phyloP scores from a whole-genome alignment of 2,113 vertebrate genomes.

The Spizaetus ornatus region DNA sequence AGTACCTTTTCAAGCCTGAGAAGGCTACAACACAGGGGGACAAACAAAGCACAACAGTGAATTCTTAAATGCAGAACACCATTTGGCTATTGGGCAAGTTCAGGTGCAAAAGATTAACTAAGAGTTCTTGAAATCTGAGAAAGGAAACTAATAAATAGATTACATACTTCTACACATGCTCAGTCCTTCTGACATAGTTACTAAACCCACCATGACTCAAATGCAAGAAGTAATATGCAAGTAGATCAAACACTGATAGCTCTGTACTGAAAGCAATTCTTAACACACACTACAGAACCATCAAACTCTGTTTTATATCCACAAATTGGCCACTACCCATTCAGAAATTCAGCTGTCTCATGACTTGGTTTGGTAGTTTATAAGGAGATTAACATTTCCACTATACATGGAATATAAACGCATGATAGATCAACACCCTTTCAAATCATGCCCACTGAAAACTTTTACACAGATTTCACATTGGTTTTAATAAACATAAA shows the following conservation, averaged over 20 bases:
- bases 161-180: background rate
- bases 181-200: background rate
- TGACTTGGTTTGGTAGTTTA: background rate
- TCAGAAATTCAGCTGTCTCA: background rate
- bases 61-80: background rate
- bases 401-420: background rate
- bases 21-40: background rate
- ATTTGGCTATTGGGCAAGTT: background rate
- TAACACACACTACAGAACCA: background rate
- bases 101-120: background rate
- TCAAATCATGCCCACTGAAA: background rate
- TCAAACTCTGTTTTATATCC: background rate
- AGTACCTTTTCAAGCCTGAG: slow-evolving; percentile 8
- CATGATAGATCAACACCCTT: background rate
- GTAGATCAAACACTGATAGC: background rate
- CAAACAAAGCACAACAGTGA: background rate
- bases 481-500: background rate
- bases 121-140: background rate
- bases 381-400: background rate
- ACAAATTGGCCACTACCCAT: background rate
- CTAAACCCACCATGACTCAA: background rate
- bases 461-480: background rate
- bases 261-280: background rate
- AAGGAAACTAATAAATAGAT: background rate
- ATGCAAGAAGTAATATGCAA: background rate